phyloP scores from a whole-genome alignment of 2,797 vertebrate genomes.

The Xenopus petersii region DNA sequence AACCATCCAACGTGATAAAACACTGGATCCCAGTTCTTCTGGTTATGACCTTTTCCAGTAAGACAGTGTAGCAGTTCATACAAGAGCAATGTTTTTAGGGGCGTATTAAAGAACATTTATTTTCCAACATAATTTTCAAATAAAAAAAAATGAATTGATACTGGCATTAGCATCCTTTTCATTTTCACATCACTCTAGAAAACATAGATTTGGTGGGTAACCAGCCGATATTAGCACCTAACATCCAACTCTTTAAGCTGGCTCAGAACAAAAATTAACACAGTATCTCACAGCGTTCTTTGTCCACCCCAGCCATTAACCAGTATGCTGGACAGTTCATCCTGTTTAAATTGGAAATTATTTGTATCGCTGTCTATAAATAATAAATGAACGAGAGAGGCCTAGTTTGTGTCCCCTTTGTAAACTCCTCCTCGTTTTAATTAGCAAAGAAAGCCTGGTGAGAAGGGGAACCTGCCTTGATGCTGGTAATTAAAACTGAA shows the following conservation, averaged over 20 bases:
- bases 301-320: constrained; percentile 51
- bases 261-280: constrained; percentile 12
- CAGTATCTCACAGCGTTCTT: constrained; percentile 20
- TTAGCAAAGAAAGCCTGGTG: constrained; percentile 87
- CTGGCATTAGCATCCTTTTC: too few species aligned
- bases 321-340: constrained; percentile 79
- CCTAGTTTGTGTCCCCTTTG: constrained; percentile 88
- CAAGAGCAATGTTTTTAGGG: too few species aligned
- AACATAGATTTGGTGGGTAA: neutral
- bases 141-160: too few species aligned
- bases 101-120: too few species aligned
- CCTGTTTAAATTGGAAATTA: constrained; percentile 95
- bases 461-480: constrained; percentile 81
- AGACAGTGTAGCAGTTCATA: too few species aligned
- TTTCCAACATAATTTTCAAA: too few species aligned
- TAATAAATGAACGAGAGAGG: constrained; percentile 90
- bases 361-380: constrained; percentile 95
- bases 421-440: constrained; percentile 92
- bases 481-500: constrained; percentile 96
- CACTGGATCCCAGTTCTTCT: too few species aligned
- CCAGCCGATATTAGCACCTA: neutral
- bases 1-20: too few species aligned
- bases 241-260: neutral
- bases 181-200: too few species aligned
- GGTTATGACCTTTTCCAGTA: too few species aligned